Percentiles rank a stretch among this genome's conserved stretches.
These are phyloP conservation scores for Basileuterus tristriatus DNA, from an alignment of 2,797 vertebrate species.

Conservation along the genomic window DNA sequence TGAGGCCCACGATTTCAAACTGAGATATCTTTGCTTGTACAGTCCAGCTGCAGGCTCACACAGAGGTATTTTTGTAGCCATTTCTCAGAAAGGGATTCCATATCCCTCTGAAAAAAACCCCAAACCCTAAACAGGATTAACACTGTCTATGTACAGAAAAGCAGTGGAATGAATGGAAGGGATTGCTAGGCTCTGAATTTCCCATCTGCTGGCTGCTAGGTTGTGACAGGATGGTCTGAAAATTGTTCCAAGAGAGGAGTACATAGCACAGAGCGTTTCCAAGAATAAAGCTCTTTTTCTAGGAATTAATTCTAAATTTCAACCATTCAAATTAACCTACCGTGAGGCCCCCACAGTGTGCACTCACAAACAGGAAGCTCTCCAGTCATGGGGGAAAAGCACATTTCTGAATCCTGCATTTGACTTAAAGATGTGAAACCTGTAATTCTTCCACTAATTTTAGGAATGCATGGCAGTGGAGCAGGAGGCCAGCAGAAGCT, in stretches of 20 bases:
- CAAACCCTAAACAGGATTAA: background rate
- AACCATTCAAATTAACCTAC: background rate
- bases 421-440: background rate
- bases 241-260: conserved; percentile 1
- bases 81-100: background rate
- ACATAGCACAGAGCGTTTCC: background rate
- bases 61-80: background rate
- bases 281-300: background rate
- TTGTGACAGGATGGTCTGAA: background rate
- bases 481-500: background rate
- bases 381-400: background rate
- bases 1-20: background rate
- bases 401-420: background rate
- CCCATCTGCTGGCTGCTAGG: background rate
- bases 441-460: background rate
- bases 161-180: background rate
- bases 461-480: background rate
- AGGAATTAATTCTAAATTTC: background rate
- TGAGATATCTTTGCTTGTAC: background rate
- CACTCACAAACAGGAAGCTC: background rate
- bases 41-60: background rate
- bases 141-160: background rate
- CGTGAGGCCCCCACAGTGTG: background rate
- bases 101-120: background rate
- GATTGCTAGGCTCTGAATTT: background rate